Conservation (phyloP, 2,888 invertebrate genomes). For the Papilio demoleus region DNA sequence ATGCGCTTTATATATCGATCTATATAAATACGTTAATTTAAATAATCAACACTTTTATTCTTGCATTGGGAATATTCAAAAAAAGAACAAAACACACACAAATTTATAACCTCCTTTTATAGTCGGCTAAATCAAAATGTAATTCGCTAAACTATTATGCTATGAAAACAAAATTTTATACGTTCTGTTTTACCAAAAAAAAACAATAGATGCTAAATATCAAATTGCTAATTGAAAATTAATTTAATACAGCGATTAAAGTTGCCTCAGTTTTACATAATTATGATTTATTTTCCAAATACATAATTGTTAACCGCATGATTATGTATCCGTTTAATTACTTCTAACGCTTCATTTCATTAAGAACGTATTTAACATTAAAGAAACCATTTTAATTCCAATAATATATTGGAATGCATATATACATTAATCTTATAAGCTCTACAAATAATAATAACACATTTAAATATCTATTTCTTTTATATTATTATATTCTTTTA, state of each 20-base stretch:
- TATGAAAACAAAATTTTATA: background rate
- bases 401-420: background rate
- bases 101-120: no score
- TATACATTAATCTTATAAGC: background rate
- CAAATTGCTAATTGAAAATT: background rate
- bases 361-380: background rate
- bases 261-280: background rate
- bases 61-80: no score
- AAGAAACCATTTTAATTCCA: background rate
- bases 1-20: no score
- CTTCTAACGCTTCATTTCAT: background rate
- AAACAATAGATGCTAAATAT: background rate
- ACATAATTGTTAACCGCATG: background rate
- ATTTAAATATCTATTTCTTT: no score
- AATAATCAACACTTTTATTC: no score
- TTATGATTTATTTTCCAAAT: background rate
- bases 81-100: no score
- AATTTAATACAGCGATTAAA: background rate
- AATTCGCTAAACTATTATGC: background rate
- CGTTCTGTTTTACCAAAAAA: background rate
- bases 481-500: no score
- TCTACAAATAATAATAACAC: no score
- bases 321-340: background rate
- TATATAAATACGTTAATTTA: no score
- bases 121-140: no score